phyloP scores from a whole-genome alignment of 2,888 invertebrate species.

The Pharmacophagus antenor region DNA sequence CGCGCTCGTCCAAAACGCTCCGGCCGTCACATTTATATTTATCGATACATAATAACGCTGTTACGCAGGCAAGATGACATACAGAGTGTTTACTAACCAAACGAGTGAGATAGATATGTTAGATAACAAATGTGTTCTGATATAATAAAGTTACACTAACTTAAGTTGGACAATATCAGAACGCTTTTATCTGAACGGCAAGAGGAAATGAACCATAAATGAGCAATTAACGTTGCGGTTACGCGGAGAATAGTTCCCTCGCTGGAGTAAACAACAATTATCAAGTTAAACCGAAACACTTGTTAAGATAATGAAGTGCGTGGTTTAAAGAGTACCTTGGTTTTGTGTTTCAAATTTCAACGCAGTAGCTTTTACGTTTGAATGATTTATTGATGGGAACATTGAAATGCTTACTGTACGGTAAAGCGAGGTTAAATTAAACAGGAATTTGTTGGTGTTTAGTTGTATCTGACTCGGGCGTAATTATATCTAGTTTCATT shows the following conservation, averaged over 20 bases:
- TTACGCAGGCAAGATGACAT: too few relatives aligned
- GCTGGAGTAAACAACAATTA: conserved; percentile 22
- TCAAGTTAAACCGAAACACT: conserved; percentile 19
- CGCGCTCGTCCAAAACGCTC: too few relatives aligned
- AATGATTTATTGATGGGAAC: background rate
- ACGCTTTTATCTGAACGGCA: conserved; percentile 1
- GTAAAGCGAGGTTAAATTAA: background rate
- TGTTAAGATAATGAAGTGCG: conserved; percentile 19
- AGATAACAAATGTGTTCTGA: too few relatives aligned
- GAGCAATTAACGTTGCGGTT: conserved; percentile 24
- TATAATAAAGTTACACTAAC: background rate
- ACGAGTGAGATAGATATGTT: too few relatives aligned
- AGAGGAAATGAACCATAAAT: conserved; percentile 15
- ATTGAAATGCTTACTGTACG: background rate
- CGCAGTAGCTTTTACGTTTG: background rate
- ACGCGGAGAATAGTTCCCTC: conserved; percentile 12
- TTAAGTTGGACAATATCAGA: background rate
- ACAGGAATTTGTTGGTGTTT: too few relatives aligned
- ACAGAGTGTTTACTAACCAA: too few relatives aligned
- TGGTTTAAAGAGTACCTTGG: conserved; percentile 7
- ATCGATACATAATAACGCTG: too few relatives aligned
- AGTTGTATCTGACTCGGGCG: background rate
- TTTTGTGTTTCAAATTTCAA: background rate
- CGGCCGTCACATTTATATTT: too few relatives aligned
- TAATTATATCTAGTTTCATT: background rate